Percentiles rank a stretch among this genome's conserved stretches.
Conservation (phyloP, 2,113 vertebrate genomes). For the Triplophysa rosa region DNA sequence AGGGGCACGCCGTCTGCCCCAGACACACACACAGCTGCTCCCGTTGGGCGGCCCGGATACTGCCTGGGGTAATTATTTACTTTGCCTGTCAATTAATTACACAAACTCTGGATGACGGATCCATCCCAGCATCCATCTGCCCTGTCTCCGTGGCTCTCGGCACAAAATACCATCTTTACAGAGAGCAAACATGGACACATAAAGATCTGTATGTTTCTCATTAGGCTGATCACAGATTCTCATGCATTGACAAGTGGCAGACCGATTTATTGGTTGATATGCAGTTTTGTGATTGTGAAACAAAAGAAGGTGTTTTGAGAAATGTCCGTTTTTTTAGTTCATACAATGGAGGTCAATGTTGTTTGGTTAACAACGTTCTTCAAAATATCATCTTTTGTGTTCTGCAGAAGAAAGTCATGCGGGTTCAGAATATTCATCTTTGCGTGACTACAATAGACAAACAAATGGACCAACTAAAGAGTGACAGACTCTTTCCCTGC, state of each 20-base stretch:
- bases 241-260: neutral
- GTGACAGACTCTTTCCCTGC: too few species aligned
- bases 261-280: neutral
- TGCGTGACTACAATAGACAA: too few species aligned
- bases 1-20: slow-evolving; percentile 32
- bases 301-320: too few species aligned
- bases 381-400: too few species aligned
- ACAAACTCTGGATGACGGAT: slow-evolving; percentile 64
- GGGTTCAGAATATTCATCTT: too few species aligned
- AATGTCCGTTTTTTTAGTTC: too few species aligned
- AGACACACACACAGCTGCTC: slow-evolving; percentile 68
- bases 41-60: slow-evolving; percentile 59
- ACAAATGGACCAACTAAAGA: too few species aligned
- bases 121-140: slow-evolving; percentile 63
- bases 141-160: slow-evolving; percentile 36
- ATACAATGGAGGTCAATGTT: too few species aligned
- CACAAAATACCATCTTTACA: slow-evolving; percentile 20
- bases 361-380: too few species aligned
- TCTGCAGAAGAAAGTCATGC: too few species aligned
- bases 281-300: too few species aligned
- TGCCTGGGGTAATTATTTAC: slow-evolving; percentile 53
- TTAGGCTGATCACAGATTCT: neutral
- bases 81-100: slow-evolving; percentile 70
- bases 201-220: neutral
- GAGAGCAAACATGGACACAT: neutral